phyloP scores from a whole-genome alignment of 2,888 invertebrate genomes.

The Drosophila austrosaltans region DNA sequence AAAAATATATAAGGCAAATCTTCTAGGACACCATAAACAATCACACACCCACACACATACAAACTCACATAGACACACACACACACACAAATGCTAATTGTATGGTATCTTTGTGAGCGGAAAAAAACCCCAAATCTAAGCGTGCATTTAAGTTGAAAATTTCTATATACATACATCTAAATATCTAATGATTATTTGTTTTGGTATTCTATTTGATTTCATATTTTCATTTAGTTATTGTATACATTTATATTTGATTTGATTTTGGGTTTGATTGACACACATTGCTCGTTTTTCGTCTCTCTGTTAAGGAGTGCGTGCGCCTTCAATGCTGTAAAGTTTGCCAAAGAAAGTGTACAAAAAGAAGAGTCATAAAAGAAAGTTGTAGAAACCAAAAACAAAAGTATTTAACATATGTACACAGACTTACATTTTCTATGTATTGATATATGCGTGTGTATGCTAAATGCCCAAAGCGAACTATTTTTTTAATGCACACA shows the following conservation, averaged over 20 bases:
- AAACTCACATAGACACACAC: slow-evolving; percentile 21
- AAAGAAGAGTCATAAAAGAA: slow-evolving; percentile 8
- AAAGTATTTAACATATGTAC: slow-evolving; percentile 20
- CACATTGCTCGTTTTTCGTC: slow-evolving; percentile 36
- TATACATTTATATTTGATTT: slow-evolving; percentile 28
- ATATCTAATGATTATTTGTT: slow-evolving; percentile 27
- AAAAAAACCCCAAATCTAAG: slow-evolving; percentile 17
- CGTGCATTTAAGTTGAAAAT: slow-evolving; percentile 43
- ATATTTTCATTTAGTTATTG: slow-evolving; percentile 24
- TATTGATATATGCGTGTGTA: not conserved
- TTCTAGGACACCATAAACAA: slow-evolving; percentile 37
- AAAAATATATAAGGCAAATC: slow-evolving; percentile 42
- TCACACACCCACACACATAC: slow-evolving; percentile 31
- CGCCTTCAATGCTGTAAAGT: slow-evolving; percentile 50
- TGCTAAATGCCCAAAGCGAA: slow-evolving; percentile 1
- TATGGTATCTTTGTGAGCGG: slow-evolving; percentile 67
- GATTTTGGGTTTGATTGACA: slow-evolving; percentile 59
- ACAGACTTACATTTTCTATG: not conserved
- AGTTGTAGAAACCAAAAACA: slow-evolving; percentile 23
- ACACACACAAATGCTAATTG: slow-evolving; percentile 56
- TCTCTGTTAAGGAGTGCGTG: slow-evolving; percentile 33
- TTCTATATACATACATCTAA: not conserved
- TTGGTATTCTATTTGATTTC: slow-evolving; percentile 44
- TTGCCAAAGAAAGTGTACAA: slow-evolving; percentile 53
- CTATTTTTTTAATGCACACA: slow-evolving; percentile 4